Evolutionary conservation across 2,797 vertebrate species (phyloP).

Genomic region (Sciaenops ocellatus): DNA sequence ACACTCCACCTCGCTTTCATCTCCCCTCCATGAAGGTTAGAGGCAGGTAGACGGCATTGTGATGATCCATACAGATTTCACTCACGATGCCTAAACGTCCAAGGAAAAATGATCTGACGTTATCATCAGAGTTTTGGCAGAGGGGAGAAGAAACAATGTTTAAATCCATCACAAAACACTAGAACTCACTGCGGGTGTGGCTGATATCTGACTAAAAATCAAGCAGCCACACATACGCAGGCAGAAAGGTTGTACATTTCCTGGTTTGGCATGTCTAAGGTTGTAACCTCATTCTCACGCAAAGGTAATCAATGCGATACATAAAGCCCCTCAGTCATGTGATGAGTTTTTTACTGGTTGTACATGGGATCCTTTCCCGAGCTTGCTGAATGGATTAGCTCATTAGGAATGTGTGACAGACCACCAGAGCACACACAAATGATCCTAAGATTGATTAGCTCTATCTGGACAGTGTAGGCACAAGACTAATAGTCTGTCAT

Average conservation of each 20-base stretch:
- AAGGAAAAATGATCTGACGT: not conserved
- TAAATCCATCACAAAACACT: not conserved
- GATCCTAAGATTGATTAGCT: conserved; percentile 75
- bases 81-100: too few relatives aligned
- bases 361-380: conserved; percentile 42
- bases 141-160: not conserved
- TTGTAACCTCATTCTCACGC: conserved; percentile 4
- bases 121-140: not conserved
- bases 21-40: conserved; percentile 37
- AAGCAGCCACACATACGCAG: not conserved
- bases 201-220: not conserved
- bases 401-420: conserved; percentile 71
- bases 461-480: conserved; percentile 58
- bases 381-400: conserved; percentile 70
- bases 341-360: conserved; percentile 24
- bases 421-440: conserved; percentile 55
- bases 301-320: conserved; percentile 44
- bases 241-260: not conserved
- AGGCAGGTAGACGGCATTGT: conserved; percentile 6
- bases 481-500: conserved; percentile 68
- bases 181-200: not conserved
- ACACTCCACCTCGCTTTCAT: conserved; percentile 50
- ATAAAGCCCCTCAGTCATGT: conserved; percentile 32
- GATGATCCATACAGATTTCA: not conserved
- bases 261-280: not conserved